phyloP scores from a whole-genome alignment of 2,797 vertebrate species.

The Lycodopsis pacificus region DNA sequence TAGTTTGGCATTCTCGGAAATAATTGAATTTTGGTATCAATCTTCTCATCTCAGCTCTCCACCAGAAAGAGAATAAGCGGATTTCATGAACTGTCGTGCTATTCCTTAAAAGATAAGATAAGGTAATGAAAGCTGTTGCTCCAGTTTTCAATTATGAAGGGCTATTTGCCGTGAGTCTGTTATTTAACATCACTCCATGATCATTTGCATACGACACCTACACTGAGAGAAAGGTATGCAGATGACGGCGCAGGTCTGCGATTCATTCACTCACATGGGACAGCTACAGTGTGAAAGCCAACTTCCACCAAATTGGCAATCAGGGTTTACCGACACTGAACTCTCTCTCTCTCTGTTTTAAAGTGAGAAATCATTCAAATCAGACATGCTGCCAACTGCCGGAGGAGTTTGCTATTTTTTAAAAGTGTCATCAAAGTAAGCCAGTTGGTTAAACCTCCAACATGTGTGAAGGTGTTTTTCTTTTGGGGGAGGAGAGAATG shows the following conservation, averaged over 20 bases:
- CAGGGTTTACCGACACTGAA: slow-evolving; percentile 32
- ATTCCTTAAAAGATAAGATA: slow-evolving; percentile 14
- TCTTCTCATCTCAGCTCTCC: background rate
- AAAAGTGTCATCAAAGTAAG: slow-evolving; percentile 76
- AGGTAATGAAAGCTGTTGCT: slow-evolving; percentile 7
- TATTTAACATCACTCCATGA: slow-evolving; percentile 1
- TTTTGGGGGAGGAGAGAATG: slow-evolving; percentile 74
- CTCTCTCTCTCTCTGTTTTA: slow-evolving; percentile 25
- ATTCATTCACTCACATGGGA: slow-evolving; percentile 33
- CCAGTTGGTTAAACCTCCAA: slow-evolving; percentile 82
- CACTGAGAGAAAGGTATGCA: slow-evolving; percentile 11
- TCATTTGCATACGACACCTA: slow-evolving; percentile 36
- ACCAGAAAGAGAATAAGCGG: background rate
- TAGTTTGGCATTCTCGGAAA: background rate
- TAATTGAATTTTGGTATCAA: background rate
- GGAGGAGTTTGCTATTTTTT: slow-evolving; percentile 62
- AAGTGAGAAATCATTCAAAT: slow-evolving; percentile 64
- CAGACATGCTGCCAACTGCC: slow-evolving; percentile 64
- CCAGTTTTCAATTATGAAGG: background rate
- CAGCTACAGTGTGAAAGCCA: slow-evolving; percentile 38
- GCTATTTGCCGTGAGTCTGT: slow-evolving; percentile 5
- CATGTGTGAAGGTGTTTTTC: slow-evolving; percentile 87
- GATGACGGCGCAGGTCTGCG: slow-evolving; percentile 2
- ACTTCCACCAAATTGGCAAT: slow-evolving; percentile 46
- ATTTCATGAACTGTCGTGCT: background rate